Evolutionary conservation across 2,797 vertebrate genomes (phyloP).

Genomic region (Lutjanus campechanus): DNA sequence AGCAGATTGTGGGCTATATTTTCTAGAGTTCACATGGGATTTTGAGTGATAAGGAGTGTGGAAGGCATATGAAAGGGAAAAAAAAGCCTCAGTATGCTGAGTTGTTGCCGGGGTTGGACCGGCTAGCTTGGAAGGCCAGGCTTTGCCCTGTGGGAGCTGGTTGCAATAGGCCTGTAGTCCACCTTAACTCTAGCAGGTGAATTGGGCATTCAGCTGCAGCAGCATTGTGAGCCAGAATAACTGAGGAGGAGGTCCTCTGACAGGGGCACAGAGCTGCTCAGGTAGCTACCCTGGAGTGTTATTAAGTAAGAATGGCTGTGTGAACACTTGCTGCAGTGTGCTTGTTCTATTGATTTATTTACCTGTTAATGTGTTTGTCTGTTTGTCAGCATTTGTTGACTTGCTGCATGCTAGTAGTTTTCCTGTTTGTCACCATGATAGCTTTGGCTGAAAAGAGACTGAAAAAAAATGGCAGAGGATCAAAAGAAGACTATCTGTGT

Average conservation of each 20-base stretch:
- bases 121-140: slow-evolving; percentile 12
- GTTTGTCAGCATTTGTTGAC: background rate
- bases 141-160: slow-evolving; percentile 24
- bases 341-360: slow-evolving; percentile 26
- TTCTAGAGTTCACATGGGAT: slow-evolving; percentile 11
- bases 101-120: slow-evolving; percentile 16
- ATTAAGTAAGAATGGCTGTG: slow-evolving; percentile 1
- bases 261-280: slow-evolving; percentile 22
- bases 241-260: slow-evolving; percentile 18
- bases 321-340: background rate
- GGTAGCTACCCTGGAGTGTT: slow-evolving; percentile 14
- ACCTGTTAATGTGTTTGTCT: background rate
- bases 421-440: background rate
- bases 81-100: slow-evolving; percentile 26
- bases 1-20: slow-evolving; percentile 30
- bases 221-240: slow-evolving; percentile 12
- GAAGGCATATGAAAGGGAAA: slow-evolving; percentile 30
- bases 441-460: background rate
- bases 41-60: slow-evolving; percentile 5
- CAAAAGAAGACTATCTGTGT: slow-evolving; percentile 12
- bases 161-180: slow-evolving; percentile 34
- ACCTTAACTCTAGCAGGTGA: slow-evolving; percentile 40
- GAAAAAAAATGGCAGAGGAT: background rate
- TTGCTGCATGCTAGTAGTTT: background rate
- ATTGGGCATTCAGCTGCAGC: slow-evolving; percentile 24